phyloP scores from a whole-genome alignment of 1,140 invertebrate genomes.

The Eurosta solidaginis region DNA sequence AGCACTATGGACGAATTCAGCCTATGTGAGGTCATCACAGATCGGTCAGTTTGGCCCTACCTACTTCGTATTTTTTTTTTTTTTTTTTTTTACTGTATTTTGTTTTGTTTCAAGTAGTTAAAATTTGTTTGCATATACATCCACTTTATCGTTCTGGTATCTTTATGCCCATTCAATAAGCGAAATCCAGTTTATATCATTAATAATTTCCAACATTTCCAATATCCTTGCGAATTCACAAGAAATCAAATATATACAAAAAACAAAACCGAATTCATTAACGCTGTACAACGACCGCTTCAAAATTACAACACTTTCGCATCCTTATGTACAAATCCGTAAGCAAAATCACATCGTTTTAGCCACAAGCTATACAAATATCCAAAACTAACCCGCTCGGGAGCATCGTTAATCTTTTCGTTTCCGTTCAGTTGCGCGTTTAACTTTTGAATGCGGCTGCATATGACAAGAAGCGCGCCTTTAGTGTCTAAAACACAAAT shows the following conservation, averaged over 20 bases:
- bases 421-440: constrained; percentile 50
- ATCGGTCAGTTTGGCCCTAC: not conserved
- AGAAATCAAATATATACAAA: not conserved
- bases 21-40: too few species aligned
- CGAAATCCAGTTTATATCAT: too few species aligned
- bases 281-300: not conserved
- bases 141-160: not conserved
- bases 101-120: not conserved
- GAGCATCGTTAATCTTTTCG: constrained; percentile 24
- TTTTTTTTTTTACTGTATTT: not conserved
- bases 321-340: not conserved
- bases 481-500: not conserved
- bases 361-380: not conserved
- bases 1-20: too few species aligned
- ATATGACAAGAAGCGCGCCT: not conserved
- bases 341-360: not conserved
- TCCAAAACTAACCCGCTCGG: not conserved
- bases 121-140: not conserved
- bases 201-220: not conserved
- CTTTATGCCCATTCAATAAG: not conserved
- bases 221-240: not conserved
- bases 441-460: constrained; percentile 50
- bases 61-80: not conserved
- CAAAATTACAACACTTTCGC: not conserved
- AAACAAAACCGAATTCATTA: not conserved